Conservation (phyloP, 2,797 vertebrate species). For the Triplophysa bombifrons region DNA sequence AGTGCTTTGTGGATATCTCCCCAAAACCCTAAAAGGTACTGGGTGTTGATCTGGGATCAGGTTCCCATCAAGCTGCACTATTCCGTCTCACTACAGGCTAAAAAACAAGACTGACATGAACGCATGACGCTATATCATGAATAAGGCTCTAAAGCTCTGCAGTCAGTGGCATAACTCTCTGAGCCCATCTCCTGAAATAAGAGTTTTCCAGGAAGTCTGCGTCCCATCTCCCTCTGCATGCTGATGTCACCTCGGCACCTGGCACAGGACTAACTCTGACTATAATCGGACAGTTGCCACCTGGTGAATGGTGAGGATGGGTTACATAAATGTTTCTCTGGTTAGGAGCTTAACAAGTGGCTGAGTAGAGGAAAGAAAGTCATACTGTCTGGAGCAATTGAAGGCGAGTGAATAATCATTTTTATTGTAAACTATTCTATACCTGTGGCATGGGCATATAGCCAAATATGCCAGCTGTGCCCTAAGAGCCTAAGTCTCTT, state of each 20-base stretch:
- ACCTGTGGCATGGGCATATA: constrained; percentile 84
- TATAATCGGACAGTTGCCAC: constrained; percentile 43
- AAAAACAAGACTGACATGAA: constrained; percentile 9
- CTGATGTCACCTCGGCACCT: constrained; percentile 33
- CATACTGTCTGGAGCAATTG: too few relatives aligned
- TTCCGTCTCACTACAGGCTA: constrained; percentile 7
- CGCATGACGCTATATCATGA: constrained; percentile 5
- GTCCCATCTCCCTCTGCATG: constrained; percentile 1
- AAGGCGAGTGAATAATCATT: not conserved
- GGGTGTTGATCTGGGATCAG: not conserved
- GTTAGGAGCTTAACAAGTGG: constrained; percentile 42
- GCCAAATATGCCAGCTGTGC: constrained; percentile 87
- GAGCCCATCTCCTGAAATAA: constrained; percentile 17
- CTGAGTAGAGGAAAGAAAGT: not conserved
- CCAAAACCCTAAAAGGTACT: not conserved
- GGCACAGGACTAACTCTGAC: constrained; percentile 13
- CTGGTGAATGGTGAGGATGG: constrained; percentile 53
- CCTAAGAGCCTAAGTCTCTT: constrained; percentile 90
- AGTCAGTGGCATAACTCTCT: constrained; percentile 29
- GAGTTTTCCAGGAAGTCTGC: constrained; percentile 47
- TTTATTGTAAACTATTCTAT: not conserved
- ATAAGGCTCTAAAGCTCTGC: constrained; percentile 9
- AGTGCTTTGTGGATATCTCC: not conserved
- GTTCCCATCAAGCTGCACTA: not conserved
- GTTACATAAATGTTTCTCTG: constrained; percentile 59